phyloP scores from a whole-genome alignment of 2,797 vertebrate species.

The Oreonectes daqikongensis region DNA sequence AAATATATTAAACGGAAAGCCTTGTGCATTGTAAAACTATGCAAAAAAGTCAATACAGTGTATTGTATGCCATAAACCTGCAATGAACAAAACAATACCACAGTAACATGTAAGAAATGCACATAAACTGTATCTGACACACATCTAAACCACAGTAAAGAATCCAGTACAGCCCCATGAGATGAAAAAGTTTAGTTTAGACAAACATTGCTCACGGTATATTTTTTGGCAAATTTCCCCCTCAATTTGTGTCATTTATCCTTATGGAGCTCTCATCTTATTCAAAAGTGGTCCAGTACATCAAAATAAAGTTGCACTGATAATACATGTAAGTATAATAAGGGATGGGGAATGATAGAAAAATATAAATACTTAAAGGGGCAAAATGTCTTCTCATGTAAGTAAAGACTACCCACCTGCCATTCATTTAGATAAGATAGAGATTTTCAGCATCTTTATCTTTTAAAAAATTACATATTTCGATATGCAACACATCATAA shows the following conservation, averaged over 20 bases:
- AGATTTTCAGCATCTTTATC: not conserved
- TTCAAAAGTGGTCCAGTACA: conserved; percentile 53
- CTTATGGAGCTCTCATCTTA: conserved; percentile 1
- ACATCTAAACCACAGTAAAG: not conserved
- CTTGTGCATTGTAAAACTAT: conserved; percentile 33
- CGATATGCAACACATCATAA: conserved; percentile 9
- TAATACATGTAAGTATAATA: not conserved
- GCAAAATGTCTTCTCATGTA: not conserved
- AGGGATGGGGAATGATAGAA: not conserved
- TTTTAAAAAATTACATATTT: not conserved
- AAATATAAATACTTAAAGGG: conserved; percentile 19
- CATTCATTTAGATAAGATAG: not conserved
- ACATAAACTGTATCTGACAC: not conserved
- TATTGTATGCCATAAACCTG: conserved; percentile 52
- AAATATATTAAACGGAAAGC: conserved; percentile 39
- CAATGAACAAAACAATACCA: conserved; percentile 56
- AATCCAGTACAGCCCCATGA: conserved; percentile 27
- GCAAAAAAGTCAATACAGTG: conserved; percentile 51
- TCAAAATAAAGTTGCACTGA: not conserved
- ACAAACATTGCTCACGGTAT: not conserved
- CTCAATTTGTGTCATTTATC: not conserved
- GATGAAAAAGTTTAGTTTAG: conserved; percentile 6
- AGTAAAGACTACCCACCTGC: not conserved
- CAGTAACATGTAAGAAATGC: conserved; percentile 23
- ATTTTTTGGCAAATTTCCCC: not conserved